phyloP scores from a whole-genome alignment of 2,113 vertebrate genomes.

The Penelope pileata region DNA sequence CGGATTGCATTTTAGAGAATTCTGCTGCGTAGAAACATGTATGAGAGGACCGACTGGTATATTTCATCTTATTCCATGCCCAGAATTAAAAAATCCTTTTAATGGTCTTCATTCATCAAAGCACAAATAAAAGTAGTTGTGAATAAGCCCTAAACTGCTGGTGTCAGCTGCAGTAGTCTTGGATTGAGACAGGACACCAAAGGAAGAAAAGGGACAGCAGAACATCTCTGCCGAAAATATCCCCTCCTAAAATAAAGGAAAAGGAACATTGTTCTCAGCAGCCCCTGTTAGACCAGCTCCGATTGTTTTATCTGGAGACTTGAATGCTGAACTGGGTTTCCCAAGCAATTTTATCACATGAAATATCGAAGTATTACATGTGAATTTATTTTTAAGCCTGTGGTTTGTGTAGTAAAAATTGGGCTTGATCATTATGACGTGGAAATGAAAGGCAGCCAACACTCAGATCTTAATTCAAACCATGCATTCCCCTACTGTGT shows the following conservation, averaged over 20 bases:
- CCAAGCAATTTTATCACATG: slow-evolving; percentile 16
- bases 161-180: not conserved
- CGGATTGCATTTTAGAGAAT: not conserved
- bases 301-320: not conserved
- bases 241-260: not conserved
- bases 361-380: slow-evolving; percentile 49
- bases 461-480: slow-evolving; percentile 57
- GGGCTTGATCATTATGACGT: not conserved
- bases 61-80: not conserved
- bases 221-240: slow-evolving; percentile 1
- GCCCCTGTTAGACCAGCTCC: not conserved
- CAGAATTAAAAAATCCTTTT: not conserved
- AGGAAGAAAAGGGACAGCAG: not conserved
- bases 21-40: not conserved
- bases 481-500: slow-evolving; percentile 5
- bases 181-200: not conserved
- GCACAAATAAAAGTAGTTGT: not conserved
- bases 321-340: slow-evolving; percentile 17
- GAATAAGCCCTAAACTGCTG: not conserved
- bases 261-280: not conserved
- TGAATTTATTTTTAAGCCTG: slow-evolving; percentile 42
- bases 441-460: slow-evolving; percentile 49
- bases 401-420: slow-evolving; percentile 7
- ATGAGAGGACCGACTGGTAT: not conserved
- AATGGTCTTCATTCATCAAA: not conserved